Evolutionary conservation across 2,888 invertebrate genomes (phyloP), one percentile per base, ranked within the genome.

Genomic region (Cactoblastis cactorum): DNA sequence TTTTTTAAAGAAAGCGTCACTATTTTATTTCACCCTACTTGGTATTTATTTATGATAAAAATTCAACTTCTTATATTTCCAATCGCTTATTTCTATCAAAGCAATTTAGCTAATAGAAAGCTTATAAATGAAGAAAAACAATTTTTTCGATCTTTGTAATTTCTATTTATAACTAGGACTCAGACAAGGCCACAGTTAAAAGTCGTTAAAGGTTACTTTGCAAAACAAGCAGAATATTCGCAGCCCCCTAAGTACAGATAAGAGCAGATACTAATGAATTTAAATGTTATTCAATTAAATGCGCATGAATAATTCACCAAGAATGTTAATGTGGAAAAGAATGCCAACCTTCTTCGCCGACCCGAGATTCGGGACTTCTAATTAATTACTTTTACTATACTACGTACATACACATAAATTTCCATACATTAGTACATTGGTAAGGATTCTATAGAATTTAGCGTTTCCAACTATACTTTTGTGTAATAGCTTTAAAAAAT

Each of bases 271-370:
- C 69, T 81, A 82, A 85, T 85, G 74, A 83, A 85, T 85, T 84
- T 82, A 80, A 84, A 85, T 84, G 77, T 71, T 74, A 83, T 83
- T 83, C 83, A 83, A 83, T 85, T 80, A 82, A 81, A 82, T 82
- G 80, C 83, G 80, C 76, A 85, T 85, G 83, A 83, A 86, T 86
- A 67, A 86, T 85, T 84, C 84, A 84, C 69, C 63, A 75, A 77
- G 72, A 79, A 81, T 78, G 76, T 74, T 77, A 80, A 81, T 79
- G 78, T 69, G 65, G 69, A 72, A 82, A 84, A 84, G 78, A 83
- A 85, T 79, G 71, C 71, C 71, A 70, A 69, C 69, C 73, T 39
- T 46, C 34, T 71, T 67, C 68, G 73, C 72, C 65, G 71, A n/a
- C n/a, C 65, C 64, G 74, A 71, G 76, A 75, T 78, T 74, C 66